phyloP scores from a whole-genome alignment of 2,797 vertebrate genomes.

The Chaenodraco wilsoni region DNA sequence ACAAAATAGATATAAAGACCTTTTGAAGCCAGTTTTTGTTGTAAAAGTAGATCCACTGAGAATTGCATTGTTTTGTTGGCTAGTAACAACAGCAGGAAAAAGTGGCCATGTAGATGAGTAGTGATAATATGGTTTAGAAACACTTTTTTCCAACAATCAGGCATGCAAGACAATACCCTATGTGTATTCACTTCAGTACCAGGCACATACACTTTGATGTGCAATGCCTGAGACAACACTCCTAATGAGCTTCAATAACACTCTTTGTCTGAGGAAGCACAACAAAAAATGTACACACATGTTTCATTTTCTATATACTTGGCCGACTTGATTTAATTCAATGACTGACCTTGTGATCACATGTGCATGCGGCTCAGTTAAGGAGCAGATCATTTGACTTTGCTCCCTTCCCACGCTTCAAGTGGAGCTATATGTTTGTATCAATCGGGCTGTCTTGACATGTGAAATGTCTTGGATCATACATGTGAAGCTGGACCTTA shows the following conservation, averaged over 20 bases:
- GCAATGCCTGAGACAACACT: background rate
- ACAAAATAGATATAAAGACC: constrained; percentile 49
- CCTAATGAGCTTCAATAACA: background rate
- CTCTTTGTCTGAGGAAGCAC: too few relatives aligned
- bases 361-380: background rate
- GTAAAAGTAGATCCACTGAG: background rate
- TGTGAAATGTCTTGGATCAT: constrained; percentile 22
- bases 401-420: constrained; percentile 6
- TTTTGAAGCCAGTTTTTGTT: constrained; percentile 34
- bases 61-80: background rate
- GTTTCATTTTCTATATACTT: background rate
- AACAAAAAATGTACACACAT: background rate
- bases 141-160: background rate
- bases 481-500: constrained; percentile 21
- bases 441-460: constrained; percentile 14
- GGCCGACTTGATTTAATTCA: constrained; percentile 1
- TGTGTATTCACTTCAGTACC: background rate
- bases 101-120: background rate
- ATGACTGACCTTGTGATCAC: constrained; percentile 2
- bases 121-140: constrained; percentile 6
- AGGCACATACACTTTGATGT: background rate
- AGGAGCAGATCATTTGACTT: constrained; percentile 2
- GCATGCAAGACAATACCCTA: background rate
- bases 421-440: constrained; percentile 16
- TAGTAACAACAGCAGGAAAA: background rate